Base-by-base conservation (phyloP, 2,888 invertebrate genomes). In the Stomorhina lunata region DNA sequence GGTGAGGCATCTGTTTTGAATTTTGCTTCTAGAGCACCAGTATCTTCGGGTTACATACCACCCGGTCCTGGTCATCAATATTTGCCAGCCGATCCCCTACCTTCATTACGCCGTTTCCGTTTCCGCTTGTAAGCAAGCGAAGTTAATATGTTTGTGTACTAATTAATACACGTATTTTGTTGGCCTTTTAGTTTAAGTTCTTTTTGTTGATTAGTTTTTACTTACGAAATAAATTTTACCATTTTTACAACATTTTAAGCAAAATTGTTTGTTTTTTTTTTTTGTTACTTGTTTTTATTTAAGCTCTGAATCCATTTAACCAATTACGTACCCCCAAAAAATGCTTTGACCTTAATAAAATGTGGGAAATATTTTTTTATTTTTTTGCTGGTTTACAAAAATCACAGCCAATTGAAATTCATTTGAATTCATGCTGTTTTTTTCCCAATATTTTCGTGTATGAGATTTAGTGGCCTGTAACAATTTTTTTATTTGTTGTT, bases 1-100 rank as follows among this genome's bases (percentile, higher is more conserved):
- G 90, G 90, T 48, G 72, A 86, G 20, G 89, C 89, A 12, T 88
- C 89, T n/a, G 89, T 90, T 6, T 71, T 88, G 61, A 87, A 88
- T 84, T 88, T 88, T 57, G 88, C 88, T 45, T 87, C 89, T 0
- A 84, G 84, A 45, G 57, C 73, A 2, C 43, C 76, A 27, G 12
- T 27, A 2, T 50, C 45, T 6, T 37, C 63, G 15, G 66, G 83
- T 4, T 55, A 48, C 3, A 43, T 65, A n/a, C 73, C 69, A 29
- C 71, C 81, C 5, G 75, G 78, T 9, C 77, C 78, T 5, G 79
- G 57, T 17, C 9, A 73, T 48, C 69, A 84, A 66, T 87, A 87
- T 37, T 73, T 86, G 82, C 84, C 85, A 15, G 37, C 75, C 12
- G 83, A 86, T 53, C 84, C 82, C 15, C 87, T 89, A 34, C 85